A percentile compares a stretch with the other conserved stretches of the same genome.
Conservation (phyloP, 2,113 vertebrate species). For the Zosterops japonicus region DNA sequence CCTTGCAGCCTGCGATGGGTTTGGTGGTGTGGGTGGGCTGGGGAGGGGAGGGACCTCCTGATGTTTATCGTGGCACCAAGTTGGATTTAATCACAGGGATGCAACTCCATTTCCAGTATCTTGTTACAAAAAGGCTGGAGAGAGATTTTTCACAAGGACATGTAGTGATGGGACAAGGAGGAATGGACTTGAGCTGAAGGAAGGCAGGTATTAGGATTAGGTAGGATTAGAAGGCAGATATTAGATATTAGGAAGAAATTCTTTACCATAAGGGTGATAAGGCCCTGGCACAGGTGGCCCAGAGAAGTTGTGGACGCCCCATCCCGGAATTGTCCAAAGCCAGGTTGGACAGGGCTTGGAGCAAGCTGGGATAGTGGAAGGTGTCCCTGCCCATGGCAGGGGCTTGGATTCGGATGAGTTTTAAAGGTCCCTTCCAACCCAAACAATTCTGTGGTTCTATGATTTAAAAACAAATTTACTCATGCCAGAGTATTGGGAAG, state of each 20-base stretch:
- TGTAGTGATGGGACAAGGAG: neutral
- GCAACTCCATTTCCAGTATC: neutral
- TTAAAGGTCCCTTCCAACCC: neutral
- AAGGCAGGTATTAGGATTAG: no score
- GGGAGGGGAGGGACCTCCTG: neutral
- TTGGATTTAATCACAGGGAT: neutral
- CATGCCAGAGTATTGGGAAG: neutral
- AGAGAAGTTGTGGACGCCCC: neutral
- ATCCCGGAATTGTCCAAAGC: neutral
- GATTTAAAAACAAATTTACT: neutral
- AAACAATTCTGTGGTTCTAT: neutral
- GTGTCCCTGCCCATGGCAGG: neutral
- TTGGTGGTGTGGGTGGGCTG: neutral
- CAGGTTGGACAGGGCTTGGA: neutral
- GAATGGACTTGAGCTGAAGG: neutral
- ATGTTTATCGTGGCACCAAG: rapidly evolving
- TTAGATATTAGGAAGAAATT: neutral
- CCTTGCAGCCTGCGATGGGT: rapidly evolving
- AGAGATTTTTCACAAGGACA: neutral
- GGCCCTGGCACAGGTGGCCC: neutral
- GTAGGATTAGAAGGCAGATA: no score
- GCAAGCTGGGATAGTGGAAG: neutral
- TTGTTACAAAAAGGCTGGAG: neutral
- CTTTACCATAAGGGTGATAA: neutral
- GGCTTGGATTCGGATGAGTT: rapidly evolving